Conservation (phyloP, 2,113 vertebrate species). For the Leucopternis melanops region DNA sequence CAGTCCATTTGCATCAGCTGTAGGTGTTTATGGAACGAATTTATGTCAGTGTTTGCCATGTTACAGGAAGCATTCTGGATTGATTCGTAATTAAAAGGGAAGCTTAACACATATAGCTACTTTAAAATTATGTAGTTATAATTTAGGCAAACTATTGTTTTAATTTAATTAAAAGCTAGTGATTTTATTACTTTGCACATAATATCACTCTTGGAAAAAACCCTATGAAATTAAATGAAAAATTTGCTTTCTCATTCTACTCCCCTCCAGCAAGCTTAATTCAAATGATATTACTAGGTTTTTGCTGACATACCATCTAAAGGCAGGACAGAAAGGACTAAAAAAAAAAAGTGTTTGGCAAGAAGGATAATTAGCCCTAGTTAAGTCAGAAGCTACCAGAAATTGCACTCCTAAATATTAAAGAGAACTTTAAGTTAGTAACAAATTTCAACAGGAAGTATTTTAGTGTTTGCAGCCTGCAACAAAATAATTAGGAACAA, state of each 20-base stretch:
- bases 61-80: neutral
- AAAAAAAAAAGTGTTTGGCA: conserved; percentile 19
- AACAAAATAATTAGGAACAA: conserved; percentile 1
- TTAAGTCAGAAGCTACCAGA: neutral
- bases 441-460: neutral
- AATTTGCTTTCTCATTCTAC: neutral
- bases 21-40: conserved; percentile 17
- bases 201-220: neutral
- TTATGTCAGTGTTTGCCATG: neutral
- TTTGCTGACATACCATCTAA: neutral
- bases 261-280: conserved; percentile 6
- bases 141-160: conserved; percentile 8
- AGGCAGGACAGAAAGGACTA: neutral
- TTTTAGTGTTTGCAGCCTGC: neutral
- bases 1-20: neutral
- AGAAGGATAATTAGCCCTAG: conserved; percentile 1
- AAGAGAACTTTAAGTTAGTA: conserved; percentile 2
- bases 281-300: neutral
- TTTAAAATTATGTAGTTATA: conserved; percentile 10
- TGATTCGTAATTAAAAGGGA: neutral
- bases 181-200: neutral
- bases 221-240: neutral
- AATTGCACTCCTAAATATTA: conserved; percentile 29
- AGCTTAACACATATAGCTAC: neutral
- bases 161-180: conserved; percentile 25